phyloP scores from a whole-genome alignment of 2,888 invertebrate genomes.

The Agrotis exclamationis region DNA sequence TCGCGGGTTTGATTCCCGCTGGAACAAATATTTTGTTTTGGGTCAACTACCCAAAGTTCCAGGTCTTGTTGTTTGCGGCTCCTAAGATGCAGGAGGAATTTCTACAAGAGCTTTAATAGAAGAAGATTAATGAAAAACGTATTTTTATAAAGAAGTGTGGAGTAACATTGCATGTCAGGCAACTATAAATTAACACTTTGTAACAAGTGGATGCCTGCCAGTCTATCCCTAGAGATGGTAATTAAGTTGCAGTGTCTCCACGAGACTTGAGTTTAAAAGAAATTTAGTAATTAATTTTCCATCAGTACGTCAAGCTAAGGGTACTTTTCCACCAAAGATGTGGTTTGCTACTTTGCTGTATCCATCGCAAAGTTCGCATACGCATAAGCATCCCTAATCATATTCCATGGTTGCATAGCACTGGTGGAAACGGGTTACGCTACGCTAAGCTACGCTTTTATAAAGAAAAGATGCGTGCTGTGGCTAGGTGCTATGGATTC shows the following conservation, averaged over 20 bases:
- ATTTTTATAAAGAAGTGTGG: too few relatives aligned
- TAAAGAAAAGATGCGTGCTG: background rate
- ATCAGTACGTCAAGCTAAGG: conserved; percentile 24
- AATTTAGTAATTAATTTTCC: conserved; percentile 28
- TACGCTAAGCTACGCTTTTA: background rate
- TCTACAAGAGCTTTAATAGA: too few relatives aligned
- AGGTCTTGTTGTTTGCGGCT: too few relatives aligned
- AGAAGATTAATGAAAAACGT: too few relatives aligned
- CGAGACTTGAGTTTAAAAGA: conserved; percentile 20
- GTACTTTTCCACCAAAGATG: background rate
- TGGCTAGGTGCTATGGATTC: too few relatives aligned
- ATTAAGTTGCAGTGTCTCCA: conserved; percentile 43
- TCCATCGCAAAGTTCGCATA: too few relatives aligned
- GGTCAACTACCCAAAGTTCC: too few relatives aligned
- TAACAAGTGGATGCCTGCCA: conserved; percentile 33
- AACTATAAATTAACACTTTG: conserved; percentile 31
- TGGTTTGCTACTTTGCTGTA: background rate
- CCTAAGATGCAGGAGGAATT: too few relatives aligned
- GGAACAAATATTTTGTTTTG: too few relatives aligned
- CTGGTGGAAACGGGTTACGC: background rate
- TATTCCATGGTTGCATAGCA: too few relatives aligned
- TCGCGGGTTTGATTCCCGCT: too few relatives aligned
- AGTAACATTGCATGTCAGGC: conserved; percentile 2
- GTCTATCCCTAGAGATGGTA: conserved; percentile 11
- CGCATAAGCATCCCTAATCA: background rate